Percentiles rank a stretch among this genome's conserved stretches.
These are phyloP conservation scores for Gorilla gorilla DNA, from an alignment of 2,113 vertebrate species.

Conservation along the genomic window DNA sequence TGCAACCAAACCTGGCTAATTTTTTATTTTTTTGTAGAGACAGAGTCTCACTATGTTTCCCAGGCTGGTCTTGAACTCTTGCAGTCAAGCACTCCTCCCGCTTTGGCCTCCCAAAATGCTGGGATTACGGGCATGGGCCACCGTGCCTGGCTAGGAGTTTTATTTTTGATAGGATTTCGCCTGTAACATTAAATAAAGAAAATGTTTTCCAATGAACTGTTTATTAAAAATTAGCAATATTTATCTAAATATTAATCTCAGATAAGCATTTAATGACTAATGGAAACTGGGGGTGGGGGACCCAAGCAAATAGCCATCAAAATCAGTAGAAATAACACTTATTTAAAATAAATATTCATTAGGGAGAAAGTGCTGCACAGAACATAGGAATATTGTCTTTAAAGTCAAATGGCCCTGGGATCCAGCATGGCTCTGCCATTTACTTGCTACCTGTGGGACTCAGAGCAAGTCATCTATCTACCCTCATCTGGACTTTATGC, in stretches of 20 bases:
- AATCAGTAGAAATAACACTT: background rate
- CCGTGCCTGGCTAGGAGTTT: background rate
- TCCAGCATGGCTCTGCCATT: background rate
- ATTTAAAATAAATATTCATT: background rate
- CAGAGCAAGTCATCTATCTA: background rate
- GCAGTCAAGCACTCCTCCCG: too few species aligned
- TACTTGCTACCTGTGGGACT: too few species aligned
- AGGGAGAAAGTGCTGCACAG: background rate
- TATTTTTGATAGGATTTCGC: background rate
- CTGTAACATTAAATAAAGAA: background rate
- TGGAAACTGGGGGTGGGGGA: background rate
- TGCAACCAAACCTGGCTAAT: too few species aligned
- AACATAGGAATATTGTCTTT: background rate
- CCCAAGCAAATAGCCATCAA: background rate
- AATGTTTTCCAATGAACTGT: background rate
- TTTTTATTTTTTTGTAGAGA: too few species aligned
- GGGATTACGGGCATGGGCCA: too few species aligned
- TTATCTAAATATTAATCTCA: background rate
- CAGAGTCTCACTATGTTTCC: too few species aligned
- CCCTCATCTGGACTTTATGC: background rate
- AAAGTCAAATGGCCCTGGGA: background rate
- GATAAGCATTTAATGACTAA: background rate
- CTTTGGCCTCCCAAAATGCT: too few species aligned
- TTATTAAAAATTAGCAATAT: background rate
- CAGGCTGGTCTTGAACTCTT: too few species aligned